phyloP scores from a whole-genome alignment of 2,113 vertebrate species.

The Zeus faber region DNA sequence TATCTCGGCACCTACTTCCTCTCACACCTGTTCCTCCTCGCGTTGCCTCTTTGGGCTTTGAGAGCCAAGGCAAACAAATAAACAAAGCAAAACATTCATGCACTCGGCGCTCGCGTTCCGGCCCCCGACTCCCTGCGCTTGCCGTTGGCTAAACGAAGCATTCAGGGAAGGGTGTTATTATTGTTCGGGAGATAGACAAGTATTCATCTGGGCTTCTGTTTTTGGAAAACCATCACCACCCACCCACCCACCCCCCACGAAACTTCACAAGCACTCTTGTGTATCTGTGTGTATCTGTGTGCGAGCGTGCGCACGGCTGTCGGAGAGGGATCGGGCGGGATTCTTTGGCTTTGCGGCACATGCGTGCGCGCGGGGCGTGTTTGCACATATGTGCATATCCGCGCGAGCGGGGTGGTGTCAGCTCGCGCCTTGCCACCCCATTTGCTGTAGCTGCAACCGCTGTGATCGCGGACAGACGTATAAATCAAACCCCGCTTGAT shows the following conservation, averaged over 20 bases:
- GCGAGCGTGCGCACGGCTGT: constrained; percentile 30
- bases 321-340: neutral
- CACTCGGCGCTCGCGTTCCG: constrained; percentile 57
- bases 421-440: constrained; percentile 93
- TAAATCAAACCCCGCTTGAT: constrained; percentile 99
- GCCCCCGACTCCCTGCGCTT: constrained; percentile 56
- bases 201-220: constrained; percentile 55
- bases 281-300: constrained; percentile 18
- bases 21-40: too few relatives aligned
- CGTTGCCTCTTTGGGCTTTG: constrained; percentile 55
- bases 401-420: constrained; percentile 77
- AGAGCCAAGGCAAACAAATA: constrained; percentile 61
- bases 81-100: constrained; percentile 73
- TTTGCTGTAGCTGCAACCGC: constrained; percentile 98
- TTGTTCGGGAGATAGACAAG: too few relatives aligned
- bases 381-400: constrained; percentile 41
- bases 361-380: constrained; percentile 12
- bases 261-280: constrained; percentile 55
- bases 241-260: constrained; percentile 40
- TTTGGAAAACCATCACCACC: constrained; percentile 71
- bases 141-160: constrained; percentile 59
- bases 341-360: constrained; percentile 31
- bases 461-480: constrained; percentile 99
- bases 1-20: too few relatives aligned
- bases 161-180: constrained; percentile 59